Conservation (phyloP, 2,888 invertebrate species). For the Anoplius nigerrimus region DNA sequence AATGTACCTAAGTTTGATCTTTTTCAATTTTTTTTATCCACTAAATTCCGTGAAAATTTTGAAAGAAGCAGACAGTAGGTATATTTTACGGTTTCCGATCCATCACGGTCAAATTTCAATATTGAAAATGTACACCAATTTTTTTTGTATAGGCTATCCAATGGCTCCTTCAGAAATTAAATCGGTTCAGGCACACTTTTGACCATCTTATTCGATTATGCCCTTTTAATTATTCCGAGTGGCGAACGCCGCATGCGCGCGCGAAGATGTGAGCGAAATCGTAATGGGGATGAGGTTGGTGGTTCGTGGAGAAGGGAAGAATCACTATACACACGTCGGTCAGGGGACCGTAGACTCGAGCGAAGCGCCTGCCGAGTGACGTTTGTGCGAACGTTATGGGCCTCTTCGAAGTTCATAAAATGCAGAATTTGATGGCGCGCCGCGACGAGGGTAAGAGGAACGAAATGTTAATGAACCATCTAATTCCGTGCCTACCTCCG, state of each 20-base stretch:
- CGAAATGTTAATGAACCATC: constrained; percentile 59
- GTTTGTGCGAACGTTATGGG: constrained; percentile 50
- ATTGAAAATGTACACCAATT: no score
- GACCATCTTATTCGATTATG: no score
- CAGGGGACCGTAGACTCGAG: constrained; percentile 31
- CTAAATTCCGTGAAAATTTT: no score
- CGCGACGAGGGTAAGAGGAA: constrained; percentile 38
- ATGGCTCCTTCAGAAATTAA: no score
- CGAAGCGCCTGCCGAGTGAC: constrained; percentile 53
- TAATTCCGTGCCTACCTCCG: constrained; percentile 39
- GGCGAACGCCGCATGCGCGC: not conserved
- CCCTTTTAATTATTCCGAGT: no score
- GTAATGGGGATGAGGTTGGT: constrained; percentile 4
- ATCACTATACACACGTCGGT: constrained; percentile 26
- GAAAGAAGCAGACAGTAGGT: no score
- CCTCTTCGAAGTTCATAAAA: constrained; percentile 57
- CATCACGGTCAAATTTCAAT: no score
- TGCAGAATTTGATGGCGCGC: constrained; percentile 52
- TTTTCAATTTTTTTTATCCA: no score
- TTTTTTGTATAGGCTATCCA: no score
- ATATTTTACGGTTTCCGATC: no score
- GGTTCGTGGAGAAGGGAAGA: not conserved
- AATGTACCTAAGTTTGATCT: no score
- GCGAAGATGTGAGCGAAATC: constrained; percentile 40
- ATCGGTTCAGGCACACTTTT: no score